phyloP scores from a whole-genome alignment of 64 coral and sea anemone genomes.

The Orbicella faveolata region DNA sequence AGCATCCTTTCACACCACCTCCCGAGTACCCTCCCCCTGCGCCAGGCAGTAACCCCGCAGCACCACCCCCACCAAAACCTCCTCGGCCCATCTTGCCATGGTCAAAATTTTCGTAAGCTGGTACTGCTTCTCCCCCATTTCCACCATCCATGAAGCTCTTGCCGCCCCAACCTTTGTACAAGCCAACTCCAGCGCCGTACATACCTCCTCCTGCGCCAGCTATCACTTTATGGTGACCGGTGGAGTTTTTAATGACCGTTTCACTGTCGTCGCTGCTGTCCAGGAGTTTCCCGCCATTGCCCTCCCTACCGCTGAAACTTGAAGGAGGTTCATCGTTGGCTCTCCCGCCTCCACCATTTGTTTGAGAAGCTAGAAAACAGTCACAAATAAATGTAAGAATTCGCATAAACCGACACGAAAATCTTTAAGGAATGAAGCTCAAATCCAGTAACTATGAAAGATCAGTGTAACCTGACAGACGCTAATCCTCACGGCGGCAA shows the following conservation, averaged over 20 bases:
- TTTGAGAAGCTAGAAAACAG: slow-evolving; percentile 50
- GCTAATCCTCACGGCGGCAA: too few relatives aligned
- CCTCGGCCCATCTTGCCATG: slow-evolving; percentile 71
- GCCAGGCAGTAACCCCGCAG: slow-evolving; percentile 83
- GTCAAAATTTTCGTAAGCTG: slow-evolving; percentile 13
- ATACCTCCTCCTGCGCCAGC: slow-evolving; percentile 95
- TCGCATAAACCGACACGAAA: too few relatives aligned
- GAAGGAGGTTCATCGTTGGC: slow-evolving; percentile 36
- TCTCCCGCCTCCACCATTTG: slow-evolving; percentile 62
- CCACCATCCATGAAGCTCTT: slow-evolving; percentile 83
- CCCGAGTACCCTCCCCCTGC: slow-evolving; percentile 93
- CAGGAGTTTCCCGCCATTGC: slow-evolving; percentile 72
- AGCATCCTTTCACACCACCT: slow-evolving; percentile 83
- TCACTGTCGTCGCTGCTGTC: slow-evolving; percentile 42
- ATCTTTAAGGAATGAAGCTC: too few relatives aligned
- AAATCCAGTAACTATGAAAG: too few relatives aligned
- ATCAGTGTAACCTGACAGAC: too few relatives aligned
- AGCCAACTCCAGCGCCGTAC: slow-evolving; percentile 65
- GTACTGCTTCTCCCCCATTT: slow-evolving; percentile 68
- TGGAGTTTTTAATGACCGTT: slow-evolving; percentile 38
- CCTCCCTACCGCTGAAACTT: slow-evolving; percentile 54
- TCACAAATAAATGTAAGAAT: background rate
- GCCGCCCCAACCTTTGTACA: slow-evolving; percentile 69
- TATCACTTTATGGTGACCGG: slow-evolving; percentile 67
- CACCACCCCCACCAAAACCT: slow-evolving; percentile 95